Percentiles rank a stretch among this genome's conserved stretches.
Evolutionary conservation across 1,140 invertebrate genomes (phyloP).

Genomic region (Drosophila albomicans): DNA sequence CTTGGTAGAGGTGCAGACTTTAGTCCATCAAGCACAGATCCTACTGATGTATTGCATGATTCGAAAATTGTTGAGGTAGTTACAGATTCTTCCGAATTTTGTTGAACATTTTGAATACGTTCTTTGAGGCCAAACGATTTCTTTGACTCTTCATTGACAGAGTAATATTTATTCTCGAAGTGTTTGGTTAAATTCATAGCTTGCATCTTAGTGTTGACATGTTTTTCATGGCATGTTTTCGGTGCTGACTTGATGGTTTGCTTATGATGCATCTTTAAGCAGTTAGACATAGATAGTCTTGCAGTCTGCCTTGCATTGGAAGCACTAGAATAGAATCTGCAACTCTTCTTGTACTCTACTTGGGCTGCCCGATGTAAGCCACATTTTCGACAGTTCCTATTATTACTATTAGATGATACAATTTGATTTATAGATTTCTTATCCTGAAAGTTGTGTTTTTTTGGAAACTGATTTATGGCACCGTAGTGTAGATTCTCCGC

Average conservation of each 20-base stretch:
- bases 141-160: no score
- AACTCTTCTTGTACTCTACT: background rate
- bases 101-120: background rate
- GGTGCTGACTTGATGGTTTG: no score
- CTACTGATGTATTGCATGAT: constrained; percentile 13
- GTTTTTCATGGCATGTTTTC: no score
- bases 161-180: no score
- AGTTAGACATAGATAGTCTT: background rate
- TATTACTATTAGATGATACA: background rate
- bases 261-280: no score
- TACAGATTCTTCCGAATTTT: background rate
- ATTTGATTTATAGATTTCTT: constrained; percentile 5
- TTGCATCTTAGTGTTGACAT: no score
- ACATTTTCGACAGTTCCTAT: constrained; percentile 28
- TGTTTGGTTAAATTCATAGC: no score
- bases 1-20: background rate
- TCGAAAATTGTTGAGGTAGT: constrained; percentile 7
- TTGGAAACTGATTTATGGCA: background rate
- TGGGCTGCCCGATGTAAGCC: constrained; percentile 5
- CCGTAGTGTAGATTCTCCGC: background rate
- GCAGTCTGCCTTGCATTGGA: constrained; percentile 4
- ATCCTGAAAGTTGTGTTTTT: background rate
- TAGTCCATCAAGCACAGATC: background rate
- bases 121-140: no score
- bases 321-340: background rate